Percentiles rank a stretch among this genome's conserved stretches.
Conservation (phyloP, 2,113 vertebrate genomes). For the Tringa solitaria region DNA sequence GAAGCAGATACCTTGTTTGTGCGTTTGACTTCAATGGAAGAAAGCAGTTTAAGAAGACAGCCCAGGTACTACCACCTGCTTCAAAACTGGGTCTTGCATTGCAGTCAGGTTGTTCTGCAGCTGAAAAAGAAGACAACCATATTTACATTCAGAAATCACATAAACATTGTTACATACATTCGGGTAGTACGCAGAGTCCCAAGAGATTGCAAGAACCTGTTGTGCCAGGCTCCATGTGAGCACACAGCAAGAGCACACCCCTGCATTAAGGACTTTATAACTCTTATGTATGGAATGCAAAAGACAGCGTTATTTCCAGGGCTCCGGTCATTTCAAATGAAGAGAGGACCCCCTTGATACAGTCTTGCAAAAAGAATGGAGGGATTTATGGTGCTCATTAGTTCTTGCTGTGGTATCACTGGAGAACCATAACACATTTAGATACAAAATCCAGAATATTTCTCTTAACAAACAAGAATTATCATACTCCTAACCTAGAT, state of each 20-base stretch:
- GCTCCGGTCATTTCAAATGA: background rate
- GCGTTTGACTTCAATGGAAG: slow-evolving; percentile 39
- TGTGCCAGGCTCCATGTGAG: rapidly evolving
- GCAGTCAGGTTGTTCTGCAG: slow-evolving; percentile 37
- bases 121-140: slow-evolving; percentile 58
- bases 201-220: background rate
- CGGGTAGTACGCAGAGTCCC: background rate
- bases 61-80: background rate
- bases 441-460: background rate
- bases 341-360: background rate
- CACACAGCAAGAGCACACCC: background rate
- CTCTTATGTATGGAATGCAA: background rate
- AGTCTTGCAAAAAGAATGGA: background rate
- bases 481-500: background rate
- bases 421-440: background rate
- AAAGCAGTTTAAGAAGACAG: slow-evolving; percentile 17
- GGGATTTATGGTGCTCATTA: background rate
- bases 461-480: background rate
- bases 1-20: slow-evolving; percentile 69
- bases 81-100: slow-evolving; percentile 44
- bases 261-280: background rate
- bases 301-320: background rate
- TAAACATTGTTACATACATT: background rate
- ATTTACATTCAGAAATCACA: background rate
- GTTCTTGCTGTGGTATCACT: background rate